phyloP scores from a whole-genome alignment of 2,113 vertebrate genomes.

The Ginglymostoma cirratum region DNA sequence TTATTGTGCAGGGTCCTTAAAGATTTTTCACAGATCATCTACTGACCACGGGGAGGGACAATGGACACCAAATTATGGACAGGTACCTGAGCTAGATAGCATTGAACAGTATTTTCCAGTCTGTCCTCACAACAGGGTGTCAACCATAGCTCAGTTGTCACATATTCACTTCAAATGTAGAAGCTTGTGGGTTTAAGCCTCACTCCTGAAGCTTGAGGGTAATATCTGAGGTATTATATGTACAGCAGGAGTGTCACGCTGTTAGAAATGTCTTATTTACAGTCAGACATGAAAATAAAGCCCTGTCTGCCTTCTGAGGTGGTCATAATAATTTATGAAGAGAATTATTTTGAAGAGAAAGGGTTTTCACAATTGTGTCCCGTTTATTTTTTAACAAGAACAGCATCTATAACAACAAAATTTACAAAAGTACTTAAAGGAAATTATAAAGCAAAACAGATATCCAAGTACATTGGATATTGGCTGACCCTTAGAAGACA shows the following conservation, averaged over 20 bases:
- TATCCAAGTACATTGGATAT: no score
- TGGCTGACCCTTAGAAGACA: no score
- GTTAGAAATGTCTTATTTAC: neutral
- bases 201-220: neutral
- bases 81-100: neutral
- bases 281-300: neutral
- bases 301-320: neutral
- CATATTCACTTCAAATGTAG: no score
- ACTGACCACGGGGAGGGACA: neutral
- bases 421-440: no score
- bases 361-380: neutral
- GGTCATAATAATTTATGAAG: neutral
- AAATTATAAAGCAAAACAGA: no score
- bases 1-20: no score
- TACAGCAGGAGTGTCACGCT: no score
- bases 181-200: neutral
- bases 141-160: neutral
- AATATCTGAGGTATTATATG: neutral
- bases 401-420: neutral
- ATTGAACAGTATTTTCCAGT: neutral
- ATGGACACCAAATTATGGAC: neutral
- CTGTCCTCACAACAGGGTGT: neutral
- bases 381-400: neutral
- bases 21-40: neutral
- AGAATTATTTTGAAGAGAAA: neutral